phyloP scores from a whole-genome alignment of 2,113 vertebrate species.

The Microtus ochrogaster region DNA sequence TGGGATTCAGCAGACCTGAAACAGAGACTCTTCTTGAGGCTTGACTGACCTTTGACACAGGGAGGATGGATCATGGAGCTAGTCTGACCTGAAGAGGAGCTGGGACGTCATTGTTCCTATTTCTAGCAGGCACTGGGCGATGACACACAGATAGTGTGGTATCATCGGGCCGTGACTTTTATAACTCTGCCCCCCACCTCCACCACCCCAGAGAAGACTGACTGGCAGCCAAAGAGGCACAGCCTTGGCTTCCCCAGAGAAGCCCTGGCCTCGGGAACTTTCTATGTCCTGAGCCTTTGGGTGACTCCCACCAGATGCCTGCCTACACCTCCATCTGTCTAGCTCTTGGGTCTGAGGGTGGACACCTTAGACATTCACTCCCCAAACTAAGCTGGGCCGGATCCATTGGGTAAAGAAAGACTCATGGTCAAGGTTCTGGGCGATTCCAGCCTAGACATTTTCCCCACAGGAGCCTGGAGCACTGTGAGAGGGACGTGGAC shows the following conservation, averaged over 20 bases:
- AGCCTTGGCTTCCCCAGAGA: accelerated
- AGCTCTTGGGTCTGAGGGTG: not conserved
- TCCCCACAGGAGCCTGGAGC: accelerated
- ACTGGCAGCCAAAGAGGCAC: not conserved
- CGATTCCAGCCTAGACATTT: accelerated
- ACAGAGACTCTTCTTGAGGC: accelerated
- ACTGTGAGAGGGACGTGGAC: accelerated
- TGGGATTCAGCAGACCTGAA: not conserved
- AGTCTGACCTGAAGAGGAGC: not conserved
- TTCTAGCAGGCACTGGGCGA: not conserved
- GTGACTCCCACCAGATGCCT: not conserved
- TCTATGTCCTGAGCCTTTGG: not conserved
- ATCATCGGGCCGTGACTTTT: accelerated
- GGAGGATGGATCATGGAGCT: not conserved
- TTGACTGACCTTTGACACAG: not conserved
- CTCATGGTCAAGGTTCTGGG: not conserved
- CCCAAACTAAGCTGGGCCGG: not conserved
- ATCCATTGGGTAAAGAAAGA: not conserved
- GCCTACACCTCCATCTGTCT: not conserved
- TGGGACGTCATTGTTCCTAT: accelerated
- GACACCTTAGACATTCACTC: too few species aligned
- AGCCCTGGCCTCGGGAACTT: not conserved
- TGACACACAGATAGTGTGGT: not conserved
- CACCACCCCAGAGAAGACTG: not conserved
- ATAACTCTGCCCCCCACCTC: not conserved